phyloP scores from a whole-genome alignment of 2,888 invertebrate species.

The Morpho helenor region DNA sequence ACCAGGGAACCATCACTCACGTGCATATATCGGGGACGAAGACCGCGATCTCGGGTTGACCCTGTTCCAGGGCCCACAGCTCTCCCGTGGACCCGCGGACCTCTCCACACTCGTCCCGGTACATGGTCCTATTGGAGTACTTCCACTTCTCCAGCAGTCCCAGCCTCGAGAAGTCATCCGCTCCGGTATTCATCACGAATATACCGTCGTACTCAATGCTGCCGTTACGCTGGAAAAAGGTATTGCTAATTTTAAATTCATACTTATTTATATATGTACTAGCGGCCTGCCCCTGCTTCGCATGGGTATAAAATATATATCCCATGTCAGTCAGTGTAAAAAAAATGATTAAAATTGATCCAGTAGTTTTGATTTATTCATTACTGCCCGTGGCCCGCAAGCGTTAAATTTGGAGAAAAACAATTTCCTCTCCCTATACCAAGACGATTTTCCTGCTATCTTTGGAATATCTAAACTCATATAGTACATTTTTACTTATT shows the following conservation, averaged over 20 bases:
- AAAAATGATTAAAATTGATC: too few species aligned
- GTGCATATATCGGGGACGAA: slow-evolving; percentile 90
- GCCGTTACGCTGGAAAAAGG: slow-evolving; percentile 83
- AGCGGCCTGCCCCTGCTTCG: too few species aligned
- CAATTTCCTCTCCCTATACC: too few species aligned
- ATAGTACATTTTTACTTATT: too few species aligned
- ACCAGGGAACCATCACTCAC: slow-evolving; percentile 63
- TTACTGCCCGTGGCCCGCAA: too few species aligned
- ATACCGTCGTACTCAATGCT: slow-evolving; percentile 86
- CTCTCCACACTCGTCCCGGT: slow-evolving; percentile 81
- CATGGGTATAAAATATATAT: too few species aligned
- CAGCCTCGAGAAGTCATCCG: slow-evolving; percentile 79
- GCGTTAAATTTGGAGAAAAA: too few species aligned
- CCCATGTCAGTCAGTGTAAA: too few species aligned
- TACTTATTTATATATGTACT: too few species aligned
- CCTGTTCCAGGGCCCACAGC: slow-evolving; percentile 85
- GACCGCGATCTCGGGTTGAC: slow-evolving; percentile 79
- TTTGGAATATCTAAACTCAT: too few species aligned
- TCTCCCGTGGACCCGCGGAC: slow-evolving; percentile 89
- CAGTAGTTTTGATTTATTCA: too few species aligned
- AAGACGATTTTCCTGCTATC: too few species aligned
- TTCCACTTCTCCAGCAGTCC: slow-evolving; percentile 88
- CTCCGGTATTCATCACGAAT: slow-evolving; percentile 88
- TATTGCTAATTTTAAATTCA: not conserved
- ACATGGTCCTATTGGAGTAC: slow-evolving; percentile 72